Base-by-base conservation (phyloP, 2,797 vertebrate species). In the Sus cebifrons region DNA sequence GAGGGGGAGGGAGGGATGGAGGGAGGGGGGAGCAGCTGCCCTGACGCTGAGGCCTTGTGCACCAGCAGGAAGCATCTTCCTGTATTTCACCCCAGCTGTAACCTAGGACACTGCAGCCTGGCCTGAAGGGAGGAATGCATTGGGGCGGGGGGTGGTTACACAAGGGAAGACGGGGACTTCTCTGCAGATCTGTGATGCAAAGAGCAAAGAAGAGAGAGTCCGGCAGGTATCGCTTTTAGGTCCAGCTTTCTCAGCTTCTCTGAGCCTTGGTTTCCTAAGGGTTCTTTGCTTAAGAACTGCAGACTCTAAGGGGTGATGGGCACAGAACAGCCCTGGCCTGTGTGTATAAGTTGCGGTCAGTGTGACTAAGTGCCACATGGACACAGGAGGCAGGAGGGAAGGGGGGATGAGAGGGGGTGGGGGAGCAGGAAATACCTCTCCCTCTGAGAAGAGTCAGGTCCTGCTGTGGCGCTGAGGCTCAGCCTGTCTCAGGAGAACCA, bases 381-480 rank as follows among this genome's bases (percentile, higher is more conserved):
- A n/a, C 64, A 13, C 0, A 40, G 29, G 9, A 11, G 27, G 32
- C 1, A 4, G 21, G 36, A 10, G 11, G 6, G 54, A 29, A 5
- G 20, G 0, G 4, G 29, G 60, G 6, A 27, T 9, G 13, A 32
- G 32, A 78, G 16, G 29, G 27, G 7, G 18, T 6, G 0, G 32
- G 7, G 68, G 1, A 14, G 79, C 25, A 64, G 79, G 13, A 5
- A 20, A 15, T 4, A 16, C 13, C 4, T 13, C 54, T 60, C n/a
- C 32, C 74, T 15, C 49, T 11, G 32, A 21, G 20, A 67, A 78
- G n/a, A 56, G 73, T 14, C 18, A 32, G 62, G 82, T 64, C 44
- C 52, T 78, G 29, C 18, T 6, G 52, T 13, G 29, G 52, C 3
- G 17, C 18, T 70, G 67, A 49, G 0, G 62, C 56, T 60, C 1